These are phyloP conservation scores for Hyposoter dolosus DNA, from an alignment of 2,888 invertebrate genomes.

Conservation along the genomic window DNA sequence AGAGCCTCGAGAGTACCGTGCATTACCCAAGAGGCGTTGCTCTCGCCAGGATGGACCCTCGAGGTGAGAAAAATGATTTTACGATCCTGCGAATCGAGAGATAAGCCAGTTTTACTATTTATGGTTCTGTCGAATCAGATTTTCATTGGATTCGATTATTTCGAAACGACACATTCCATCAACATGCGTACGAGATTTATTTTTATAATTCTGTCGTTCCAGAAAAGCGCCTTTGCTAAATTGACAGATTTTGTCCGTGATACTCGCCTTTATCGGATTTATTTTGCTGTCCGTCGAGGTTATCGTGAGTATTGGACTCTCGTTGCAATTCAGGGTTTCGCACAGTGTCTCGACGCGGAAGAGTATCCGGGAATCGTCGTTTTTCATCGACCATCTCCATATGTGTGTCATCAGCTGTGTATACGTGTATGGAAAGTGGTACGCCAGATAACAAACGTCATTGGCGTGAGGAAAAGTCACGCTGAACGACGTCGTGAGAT, in stretches of 20 bases:
- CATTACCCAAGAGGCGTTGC: slow-evolving; percentile 96
- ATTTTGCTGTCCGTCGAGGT: slow-evolving; percentile 87
- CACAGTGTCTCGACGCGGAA: slow-evolving; percentile 90
- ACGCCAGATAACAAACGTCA: slow-evolving; percentile 94
- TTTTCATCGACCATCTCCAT: slow-evolving; percentile 88
- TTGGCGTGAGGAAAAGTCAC: slow-evolving; percentile 90
- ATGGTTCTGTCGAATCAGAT: background rate
- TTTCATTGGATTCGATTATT: background rate
- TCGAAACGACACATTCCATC: background rate
- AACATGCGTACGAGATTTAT: background rate
- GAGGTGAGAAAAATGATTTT: slow-evolving; percentile 91
- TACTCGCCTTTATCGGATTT: slow-evolving; percentile 87
- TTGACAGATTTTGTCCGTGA: background rate
- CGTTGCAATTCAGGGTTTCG: slow-evolving; percentile 90
- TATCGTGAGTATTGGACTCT: slow-evolving; percentile 91
- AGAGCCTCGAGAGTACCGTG: slow-evolving; percentile 91
- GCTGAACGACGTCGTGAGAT: slow-evolving; percentile 92
- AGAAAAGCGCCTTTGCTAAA: background rate
- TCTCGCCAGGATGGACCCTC: slow-evolving; percentile 95
- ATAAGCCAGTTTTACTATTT: background rate
- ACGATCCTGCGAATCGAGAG: slow-evolving; percentile 85
- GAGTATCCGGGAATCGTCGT: slow-evolving; percentile 86
- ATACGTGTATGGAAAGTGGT: slow-evolving; percentile 95
- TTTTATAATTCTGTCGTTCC: background rate
- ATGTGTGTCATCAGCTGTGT: slow-evolving; percentile 91